Conservation (phyloP, 1,140 invertebrate genomes). For the Drosophila kepulauana region DNA sequence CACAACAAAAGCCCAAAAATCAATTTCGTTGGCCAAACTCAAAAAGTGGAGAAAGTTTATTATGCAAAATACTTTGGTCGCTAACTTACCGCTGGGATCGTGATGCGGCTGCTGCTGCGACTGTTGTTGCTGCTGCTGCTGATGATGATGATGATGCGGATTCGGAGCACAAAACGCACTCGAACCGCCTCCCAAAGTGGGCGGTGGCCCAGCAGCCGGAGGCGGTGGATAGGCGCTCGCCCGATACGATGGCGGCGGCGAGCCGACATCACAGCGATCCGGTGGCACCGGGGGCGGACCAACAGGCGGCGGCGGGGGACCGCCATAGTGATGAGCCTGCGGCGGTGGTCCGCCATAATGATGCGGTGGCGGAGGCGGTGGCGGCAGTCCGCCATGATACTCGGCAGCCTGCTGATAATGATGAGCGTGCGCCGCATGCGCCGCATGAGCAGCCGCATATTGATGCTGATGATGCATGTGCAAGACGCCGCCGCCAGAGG, state of each 20-base stretch:
- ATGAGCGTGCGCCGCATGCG: slow-evolving; percentile 55
- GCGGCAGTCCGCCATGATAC: slow-evolving; percentile 61
- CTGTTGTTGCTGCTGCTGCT: slow-evolving; percentile 66
- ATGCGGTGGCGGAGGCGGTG: slow-evolving; percentile 57
- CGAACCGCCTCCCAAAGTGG: slow-evolving; percentile 68
- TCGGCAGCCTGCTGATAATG: slow-evolving; percentile 75
- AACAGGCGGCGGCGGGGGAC: slow-evolving; percentile 49
- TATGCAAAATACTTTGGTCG: slow-evolving; percentile 17
- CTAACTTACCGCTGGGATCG: slow-evolving; percentile 76
- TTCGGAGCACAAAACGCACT: slow-evolving; percentile 82
- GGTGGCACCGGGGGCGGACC: slow-evolving; percentile 60
- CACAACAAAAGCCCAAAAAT: slow-evolving; percentile 30
- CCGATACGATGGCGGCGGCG: slow-evolving; percentile 78
- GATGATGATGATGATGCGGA: slow-evolving; percentile 74
- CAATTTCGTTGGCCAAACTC: slow-evolving; percentile 13
- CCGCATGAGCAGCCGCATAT: slow-evolving; percentile 53
- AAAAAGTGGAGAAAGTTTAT: slow-evolving; percentile 19
- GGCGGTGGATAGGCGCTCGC: slow-evolving; percentile 69
- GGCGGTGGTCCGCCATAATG: slow-evolving; percentile 49
- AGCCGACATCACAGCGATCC: slow-evolving; percentile 77
- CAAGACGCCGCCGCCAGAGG: slow-evolving; percentile 56
- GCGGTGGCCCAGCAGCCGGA: slow-evolving; percentile 53
- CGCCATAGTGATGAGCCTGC: slow-evolving; percentile 50
- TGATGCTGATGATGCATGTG: slow-evolving; percentile 70
- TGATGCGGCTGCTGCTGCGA: slow-evolving; percentile 63